Percentiles rank a stretch among this genome's conserved stretches.
phyloP scores from a whole-genome alignment of 2,113 vertebrate species.

The Lepidothrix coronata region DNA sequence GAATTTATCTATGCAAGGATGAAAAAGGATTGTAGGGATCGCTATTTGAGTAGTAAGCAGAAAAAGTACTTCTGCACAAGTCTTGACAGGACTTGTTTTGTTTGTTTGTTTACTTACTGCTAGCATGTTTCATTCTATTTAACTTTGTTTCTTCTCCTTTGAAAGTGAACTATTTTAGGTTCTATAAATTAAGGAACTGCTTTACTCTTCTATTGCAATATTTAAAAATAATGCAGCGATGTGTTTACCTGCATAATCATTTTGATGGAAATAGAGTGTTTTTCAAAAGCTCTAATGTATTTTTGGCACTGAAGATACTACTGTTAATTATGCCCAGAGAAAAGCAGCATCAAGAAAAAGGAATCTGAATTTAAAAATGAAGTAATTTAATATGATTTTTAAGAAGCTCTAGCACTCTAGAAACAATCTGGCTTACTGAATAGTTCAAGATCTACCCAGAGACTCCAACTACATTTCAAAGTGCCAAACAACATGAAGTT shows the following conservation, averaged over 20 bases:
- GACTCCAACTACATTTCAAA: neutral
- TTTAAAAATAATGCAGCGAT: neutral
- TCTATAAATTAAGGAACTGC: conserved; percentile 20
- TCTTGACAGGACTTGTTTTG: neutral
- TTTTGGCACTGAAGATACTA: neutral
- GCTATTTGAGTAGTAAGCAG: neutral
- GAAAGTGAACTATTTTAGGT: neutral
- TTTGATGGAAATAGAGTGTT: neutral
- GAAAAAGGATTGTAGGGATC: neutral
- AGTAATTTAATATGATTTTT: neutral
- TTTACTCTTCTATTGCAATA: neutral
- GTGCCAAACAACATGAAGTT: neutral
- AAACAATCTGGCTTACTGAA: neutral
- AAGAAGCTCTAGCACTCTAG: neutral
- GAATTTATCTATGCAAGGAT: neutral
- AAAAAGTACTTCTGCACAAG: neutral
- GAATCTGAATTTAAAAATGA: neutral
- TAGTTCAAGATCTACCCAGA: neutral
- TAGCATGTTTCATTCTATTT: neutral
- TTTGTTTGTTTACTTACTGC: neutral
- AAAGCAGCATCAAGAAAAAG: neutral
- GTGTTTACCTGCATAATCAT: neutral
- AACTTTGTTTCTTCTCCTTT: conserved; percentile 11
- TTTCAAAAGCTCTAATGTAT: neutral
- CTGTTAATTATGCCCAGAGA: neutral